Percentiles rank a stretch among this genome's conserved stretches.
Conservation (phyloP, 1,140 invertebrate genomes). For the Hestina assimilis region DNA sequence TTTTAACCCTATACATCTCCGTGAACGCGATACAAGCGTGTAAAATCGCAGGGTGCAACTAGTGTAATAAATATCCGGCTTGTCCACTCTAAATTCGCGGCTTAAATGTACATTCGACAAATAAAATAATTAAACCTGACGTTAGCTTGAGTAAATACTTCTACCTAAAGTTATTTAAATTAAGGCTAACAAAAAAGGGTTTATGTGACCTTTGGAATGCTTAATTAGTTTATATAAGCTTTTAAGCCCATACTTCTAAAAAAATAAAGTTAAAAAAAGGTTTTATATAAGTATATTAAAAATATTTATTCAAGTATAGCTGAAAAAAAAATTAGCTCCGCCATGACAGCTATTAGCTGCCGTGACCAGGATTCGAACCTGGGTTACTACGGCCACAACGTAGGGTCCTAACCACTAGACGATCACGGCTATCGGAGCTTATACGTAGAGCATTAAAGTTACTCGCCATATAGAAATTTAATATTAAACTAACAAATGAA, state of each 20-base stretch:
- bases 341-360: constrained; percentile 41
- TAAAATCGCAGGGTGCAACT: too few relatives aligned
- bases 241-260: too few relatives aligned
- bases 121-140: too few relatives aligned
- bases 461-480: not conserved
- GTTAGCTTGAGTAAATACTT: not conserved
- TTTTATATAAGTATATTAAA: not conserved
- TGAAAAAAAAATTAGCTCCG: not conserved
- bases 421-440: constrained; percentile 16
- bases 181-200: constrained; percentile 1
- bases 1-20: too few relatives aligned
- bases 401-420: constrained; percentile 37
- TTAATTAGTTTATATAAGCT: too few relatives aligned
- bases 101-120: too few relatives aligned
- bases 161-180: not conserved
- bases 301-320: too few relatives aligned
- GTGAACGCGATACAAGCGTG: too few relatives aligned
- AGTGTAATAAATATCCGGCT: too few relatives aligned
- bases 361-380: constrained; percentile 45
- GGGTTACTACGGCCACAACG: constrained; percentile 37
- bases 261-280: too few relatives aligned
- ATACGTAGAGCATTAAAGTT: not conserved
- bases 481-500: not conserved
- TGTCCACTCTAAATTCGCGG: too few relatives aligned
- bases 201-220: too few relatives aligned